These are phyloP conservation scores for Struthidea cinerea DNA, from an alignment of 2,113 vertebrate genomes.

Conservation along the genomic window DNA sequence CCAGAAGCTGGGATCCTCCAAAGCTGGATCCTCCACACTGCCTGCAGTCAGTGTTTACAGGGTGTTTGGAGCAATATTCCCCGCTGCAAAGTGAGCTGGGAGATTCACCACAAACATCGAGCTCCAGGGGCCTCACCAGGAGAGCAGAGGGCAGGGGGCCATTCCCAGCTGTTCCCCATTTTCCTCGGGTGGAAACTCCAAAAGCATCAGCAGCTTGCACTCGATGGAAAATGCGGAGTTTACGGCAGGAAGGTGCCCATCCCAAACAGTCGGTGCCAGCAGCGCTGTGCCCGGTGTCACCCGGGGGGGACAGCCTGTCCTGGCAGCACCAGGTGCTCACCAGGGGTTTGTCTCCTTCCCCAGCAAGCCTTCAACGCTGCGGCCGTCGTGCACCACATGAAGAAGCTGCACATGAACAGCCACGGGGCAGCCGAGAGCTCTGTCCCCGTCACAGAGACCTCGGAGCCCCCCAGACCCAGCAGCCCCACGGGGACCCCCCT, in stretches of 20 bases:
- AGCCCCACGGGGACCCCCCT: background rate
- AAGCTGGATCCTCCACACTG: background rate
- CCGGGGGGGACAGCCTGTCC: background rate
- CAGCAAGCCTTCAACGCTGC: constrained; percentile 89
- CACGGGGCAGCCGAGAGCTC: constrained; percentile 10
- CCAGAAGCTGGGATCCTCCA: background rate
- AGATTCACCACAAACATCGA: accelerated
- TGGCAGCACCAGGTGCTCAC: background rate
- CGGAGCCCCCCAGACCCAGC: constrained; percentile 33
- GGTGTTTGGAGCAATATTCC: background rate
- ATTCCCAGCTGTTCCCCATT: background rate
- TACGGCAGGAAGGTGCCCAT: accelerated
- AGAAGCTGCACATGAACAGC: constrained; percentile 81
- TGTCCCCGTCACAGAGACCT: background rate
- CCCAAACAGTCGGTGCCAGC: background rate
- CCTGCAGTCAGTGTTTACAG: accelerated
- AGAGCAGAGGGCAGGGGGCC: background rate
- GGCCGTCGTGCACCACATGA: constrained; percentile 84
- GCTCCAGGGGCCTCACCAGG: accelerated
- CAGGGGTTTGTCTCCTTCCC: background rate
- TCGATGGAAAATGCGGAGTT: accelerated
- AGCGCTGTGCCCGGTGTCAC: background rate
- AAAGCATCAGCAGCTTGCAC: background rate
- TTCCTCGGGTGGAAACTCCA: background rate
- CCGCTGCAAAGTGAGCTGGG: background rate